Evolutionary conservation across 2,113 vertebrate species (phyloP).

Genomic region (Podilymbus podiceps): DNA sequence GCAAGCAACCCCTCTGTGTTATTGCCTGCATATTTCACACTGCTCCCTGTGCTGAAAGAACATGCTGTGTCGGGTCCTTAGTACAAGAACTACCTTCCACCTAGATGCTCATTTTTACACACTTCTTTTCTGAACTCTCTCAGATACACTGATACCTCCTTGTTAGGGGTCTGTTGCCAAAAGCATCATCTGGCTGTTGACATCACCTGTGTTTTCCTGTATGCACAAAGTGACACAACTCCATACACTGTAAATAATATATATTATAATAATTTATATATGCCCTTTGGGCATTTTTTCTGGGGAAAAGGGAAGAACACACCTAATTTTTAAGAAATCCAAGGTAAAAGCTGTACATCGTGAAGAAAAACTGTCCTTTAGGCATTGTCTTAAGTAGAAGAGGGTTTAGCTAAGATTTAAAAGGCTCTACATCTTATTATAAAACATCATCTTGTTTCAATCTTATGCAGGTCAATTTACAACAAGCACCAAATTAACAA

Average conservation of each 20-base stretch:
- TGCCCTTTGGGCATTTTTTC: slow-evolving; percentile 55
- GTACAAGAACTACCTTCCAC: neutral
- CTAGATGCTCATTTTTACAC: neutral
- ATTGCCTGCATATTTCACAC: neutral
- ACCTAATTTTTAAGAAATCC: slow-evolving; percentile 59
- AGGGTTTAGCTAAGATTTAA: slow-evolving; percentile 71
- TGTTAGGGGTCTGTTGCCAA: neutral
- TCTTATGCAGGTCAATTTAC: slow-evolving; percentile 67
- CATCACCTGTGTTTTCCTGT: slow-evolving; percentile 17
- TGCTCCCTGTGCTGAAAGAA: neutral
- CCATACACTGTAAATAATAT: slow-evolving; percentile 67
- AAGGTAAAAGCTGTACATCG: slow-evolving; percentile 67
- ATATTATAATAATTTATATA: slow-evolving; percentile 75
- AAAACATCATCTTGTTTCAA: slow-evolving; percentile 69
- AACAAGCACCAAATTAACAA: slow-evolving; percentile 74
- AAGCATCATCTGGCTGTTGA: neutral
- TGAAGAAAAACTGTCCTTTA: slow-evolving; percentile 64
- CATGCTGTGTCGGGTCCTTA: neutral
- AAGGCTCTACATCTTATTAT: slow-evolving; percentile 66
- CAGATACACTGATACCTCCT: neutral
- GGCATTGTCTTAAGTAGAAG: slow-evolving; percentile 53
- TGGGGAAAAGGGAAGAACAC: slow-evolving; percentile 37
- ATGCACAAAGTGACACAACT: slow-evolving; percentile 60
- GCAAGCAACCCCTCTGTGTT: neutral
- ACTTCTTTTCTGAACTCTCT: slow-evolving; percentile 11